Evolutionary conservation across 2,797 vertebrate species (phyloP), one percentile per base, ranked within the genome.

Genomic region (Ctenopoma multispine): DNA sequence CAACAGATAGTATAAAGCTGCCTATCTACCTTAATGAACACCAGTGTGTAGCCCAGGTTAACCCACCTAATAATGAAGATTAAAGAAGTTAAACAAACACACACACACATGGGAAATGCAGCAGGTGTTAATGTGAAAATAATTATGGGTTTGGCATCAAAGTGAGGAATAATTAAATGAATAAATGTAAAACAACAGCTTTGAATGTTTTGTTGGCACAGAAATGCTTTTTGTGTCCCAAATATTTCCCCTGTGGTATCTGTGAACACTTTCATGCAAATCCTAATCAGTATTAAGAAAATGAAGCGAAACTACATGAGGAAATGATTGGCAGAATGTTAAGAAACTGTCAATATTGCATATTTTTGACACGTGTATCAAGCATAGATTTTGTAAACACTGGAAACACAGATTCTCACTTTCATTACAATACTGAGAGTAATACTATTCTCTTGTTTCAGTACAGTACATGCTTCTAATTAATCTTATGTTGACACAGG

Each of bases 121-220:
- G 93, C 92, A 94, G 94, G 93, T 94, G 93, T 90, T 92, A 89
- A 86, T 91, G 87, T 88, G 77, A 90, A 91, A 90, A 93, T 93
- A 91, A 94, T 94, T 91, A 94, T 76, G 81, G 69, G 58, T 91
- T 93, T 94, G 93, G 93, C 94, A 92, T 87, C 79, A 89, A 92
- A 90, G 81, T 86, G 88, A 85, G 85, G 84, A 92, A 93, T 93
- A 92, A 95, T 94, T 92, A 93, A 92, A 94, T 93, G 92, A 94
- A 94, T 94, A 92, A 93, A 94, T 94, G 93, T 94, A 94, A 93
- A 93, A 93, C 90, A 92, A 91, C 89, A 93, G 89, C 85, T 90
- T 92, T 82, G 75, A 89, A 86, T 85, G 86, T 90, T 89, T 85
- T 83, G 81, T 75, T 93, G 92, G 90, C 93, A 92, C 79, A 48